Percentiles rank a stretch among this genome's conserved stretches.
Evolutionary conservation across 2,113 vertebrate genomes (phyloP).

Genomic region (Delphinus delphis): DNA sequence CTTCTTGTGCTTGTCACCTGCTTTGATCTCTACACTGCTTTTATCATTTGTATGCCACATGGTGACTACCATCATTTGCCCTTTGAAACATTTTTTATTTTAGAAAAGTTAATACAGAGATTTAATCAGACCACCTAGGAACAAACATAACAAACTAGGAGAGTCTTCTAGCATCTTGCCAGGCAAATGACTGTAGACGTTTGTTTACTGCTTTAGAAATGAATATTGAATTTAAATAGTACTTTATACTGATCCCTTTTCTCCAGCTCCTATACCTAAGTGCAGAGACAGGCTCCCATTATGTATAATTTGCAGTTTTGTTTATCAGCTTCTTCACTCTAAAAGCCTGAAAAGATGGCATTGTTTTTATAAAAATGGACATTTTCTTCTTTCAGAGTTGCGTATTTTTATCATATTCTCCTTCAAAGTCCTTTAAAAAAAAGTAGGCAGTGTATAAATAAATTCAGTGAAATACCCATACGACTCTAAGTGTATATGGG

Average conservation of each 20-base stretch:
- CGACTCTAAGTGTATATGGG: not conserved
- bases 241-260: not conserved
- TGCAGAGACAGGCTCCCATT: not conserved
- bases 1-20: not conserved
- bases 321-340: not conserved
- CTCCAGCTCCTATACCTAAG: not conserved
- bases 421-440: not conserved
- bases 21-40: not conserved
- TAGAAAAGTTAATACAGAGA: not conserved
- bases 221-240: constrained; percentile 46
- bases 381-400: constrained; percentile 25
- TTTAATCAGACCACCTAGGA: not conserved
- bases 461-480: not conserved
- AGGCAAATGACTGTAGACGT: not conserved
- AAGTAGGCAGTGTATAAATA: not conserved
- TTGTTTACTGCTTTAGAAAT: constrained; percentile 25
- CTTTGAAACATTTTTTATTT: constrained; percentile 15
- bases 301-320: not conserved
- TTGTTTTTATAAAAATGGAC: not conserved
- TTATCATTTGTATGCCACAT: not conserved
- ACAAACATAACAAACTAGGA: not conserved
- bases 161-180: not conserved
- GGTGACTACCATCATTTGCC: not conserved
- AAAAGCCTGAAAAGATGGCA: not conserved
- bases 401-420: not conserved